phyloP scores from a whole-genome alignment of 2,888 invertebrate genomes.

The Invenusta paracnida region DNA sequence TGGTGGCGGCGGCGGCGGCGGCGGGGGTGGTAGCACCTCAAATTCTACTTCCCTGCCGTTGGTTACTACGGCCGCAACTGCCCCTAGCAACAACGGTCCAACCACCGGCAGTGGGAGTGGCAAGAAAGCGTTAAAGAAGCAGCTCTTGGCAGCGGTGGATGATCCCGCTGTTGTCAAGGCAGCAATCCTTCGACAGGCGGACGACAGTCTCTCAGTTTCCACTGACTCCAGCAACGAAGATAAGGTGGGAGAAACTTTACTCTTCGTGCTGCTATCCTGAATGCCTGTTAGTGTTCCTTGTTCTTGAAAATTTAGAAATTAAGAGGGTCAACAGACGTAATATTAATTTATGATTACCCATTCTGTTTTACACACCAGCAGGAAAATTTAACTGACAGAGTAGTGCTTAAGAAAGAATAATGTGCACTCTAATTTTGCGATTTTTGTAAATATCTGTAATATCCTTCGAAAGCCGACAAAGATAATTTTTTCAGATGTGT shows the following conservation, averaged over 20 bases:
- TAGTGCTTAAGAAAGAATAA: too few species aligned
- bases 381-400: too few species aligned
- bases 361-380: not conserved
- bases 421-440: too few species aligned
- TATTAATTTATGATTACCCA: too few species aligned
- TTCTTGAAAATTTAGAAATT: too few species aligned
- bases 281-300: too few species aligned
- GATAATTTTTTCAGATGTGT: too few species aligned
- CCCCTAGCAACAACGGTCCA: not conserved
- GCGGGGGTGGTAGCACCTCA: not conserved
- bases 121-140: not conserved
- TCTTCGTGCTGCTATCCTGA: too few species aligned
- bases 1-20: constrained; percentile 9
- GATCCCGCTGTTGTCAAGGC: not conserved
- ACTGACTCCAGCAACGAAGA: constrained; percentile 34
- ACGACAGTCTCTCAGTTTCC: constrained; percentile 24
- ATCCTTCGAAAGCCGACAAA: too few species aligned
- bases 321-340: too few species aligned
- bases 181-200: not conserved
- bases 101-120: not conserved
- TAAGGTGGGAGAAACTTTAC: constrained; percentile 13
- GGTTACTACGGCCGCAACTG: not conserved
- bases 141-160: not conserved
- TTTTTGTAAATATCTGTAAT: too few species aligned
- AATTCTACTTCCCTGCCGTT: not conserved